Evolutionary conservation across 2,113 vertebrate species (phyloP).

Genomic region (Barnardius zonarius): DNA sequence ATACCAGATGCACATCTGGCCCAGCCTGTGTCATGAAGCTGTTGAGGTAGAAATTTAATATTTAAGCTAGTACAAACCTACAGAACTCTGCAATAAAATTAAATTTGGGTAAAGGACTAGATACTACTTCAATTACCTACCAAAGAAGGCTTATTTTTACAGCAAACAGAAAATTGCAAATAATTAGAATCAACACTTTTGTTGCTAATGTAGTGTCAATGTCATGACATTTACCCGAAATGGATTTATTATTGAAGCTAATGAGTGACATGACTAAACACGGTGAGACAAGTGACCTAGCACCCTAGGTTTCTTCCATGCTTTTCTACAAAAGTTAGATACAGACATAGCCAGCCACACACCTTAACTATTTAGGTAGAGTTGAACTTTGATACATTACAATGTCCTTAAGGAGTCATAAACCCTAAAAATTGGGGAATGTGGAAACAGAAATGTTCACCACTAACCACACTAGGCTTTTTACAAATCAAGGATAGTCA

Average conservation of each 20-base stretch:
- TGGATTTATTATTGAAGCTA: neutral
- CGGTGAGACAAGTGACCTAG: neutral
- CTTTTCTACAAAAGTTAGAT: neutral
- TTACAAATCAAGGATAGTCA: neutral
- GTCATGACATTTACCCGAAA: neutral
- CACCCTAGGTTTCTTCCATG: neutral
- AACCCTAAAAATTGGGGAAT: neutral
- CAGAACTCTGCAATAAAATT: neutral
- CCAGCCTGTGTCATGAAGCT: neutral
- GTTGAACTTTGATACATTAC: neutral
- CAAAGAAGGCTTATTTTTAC: neutral
- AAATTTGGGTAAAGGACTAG: neutral
- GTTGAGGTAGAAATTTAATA: slow-evolving; percentile 31
- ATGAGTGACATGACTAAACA: neutral
- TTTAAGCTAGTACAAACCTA: neutral
- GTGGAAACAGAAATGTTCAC: neutral
- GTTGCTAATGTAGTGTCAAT: neutral
- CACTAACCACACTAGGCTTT: neutral
- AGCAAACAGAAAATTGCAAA: neutral
- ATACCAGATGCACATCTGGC: slow-evolving; percentile 30
- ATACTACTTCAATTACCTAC: neutral
- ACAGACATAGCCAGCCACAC: neutral
- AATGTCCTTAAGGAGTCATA: neutral
- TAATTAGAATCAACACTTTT: neutral
- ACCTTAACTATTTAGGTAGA: neutral